A percentile compares a stretch with the other conserved stretches of the same genome.
phyloP scores from a whole-genome alignment of 2,888 invertebrate species.

The Pinctada fucata region DNA sequence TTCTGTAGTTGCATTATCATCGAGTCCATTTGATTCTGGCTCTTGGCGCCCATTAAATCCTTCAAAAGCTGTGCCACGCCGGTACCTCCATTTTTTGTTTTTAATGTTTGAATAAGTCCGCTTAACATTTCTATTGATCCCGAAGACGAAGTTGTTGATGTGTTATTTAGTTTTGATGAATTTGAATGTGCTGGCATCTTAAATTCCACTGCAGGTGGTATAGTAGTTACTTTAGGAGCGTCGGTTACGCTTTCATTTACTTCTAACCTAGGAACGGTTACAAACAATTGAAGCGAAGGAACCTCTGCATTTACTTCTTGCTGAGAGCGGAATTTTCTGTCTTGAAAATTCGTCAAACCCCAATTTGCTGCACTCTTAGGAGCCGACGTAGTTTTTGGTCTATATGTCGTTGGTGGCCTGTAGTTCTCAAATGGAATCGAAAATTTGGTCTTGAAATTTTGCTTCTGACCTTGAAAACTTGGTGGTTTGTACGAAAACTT shows the following conservation, averaged over 20 bases:
- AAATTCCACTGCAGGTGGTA: background rate
- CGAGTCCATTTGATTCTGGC: background rate
- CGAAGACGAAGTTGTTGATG: background rate
- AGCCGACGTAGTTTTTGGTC: too few relatives aligned
- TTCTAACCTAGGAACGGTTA: background rate
- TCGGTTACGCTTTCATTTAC: background rate
- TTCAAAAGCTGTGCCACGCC: background rate
- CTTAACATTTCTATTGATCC: background rate
- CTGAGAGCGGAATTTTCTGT: too few relatives aligned
- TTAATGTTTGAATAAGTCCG: background rate
- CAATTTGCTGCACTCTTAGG: too few relatives aligned
- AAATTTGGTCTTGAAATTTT: too few relatives aligned
- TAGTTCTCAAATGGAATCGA: too few relatives aligned
- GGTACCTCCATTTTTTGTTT: background rate
- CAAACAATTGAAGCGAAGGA: background rate
- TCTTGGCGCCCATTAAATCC: background rate
- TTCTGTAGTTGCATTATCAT: background rate
- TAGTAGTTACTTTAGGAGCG: background rate
- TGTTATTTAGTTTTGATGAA: background rate
- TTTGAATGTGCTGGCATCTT: background rate
- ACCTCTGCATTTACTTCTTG: too few relatives aligned
- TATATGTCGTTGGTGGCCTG: too few relatives aligned
- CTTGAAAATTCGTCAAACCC: too few relatives aligned
- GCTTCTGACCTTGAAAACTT: too few relatives aligned
- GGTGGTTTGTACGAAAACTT: too few relatives aligned